Evolutionary conservation across 2,888 invertebrate species (phyloP).

Genomic region (Penaeus monodon): DNA sequence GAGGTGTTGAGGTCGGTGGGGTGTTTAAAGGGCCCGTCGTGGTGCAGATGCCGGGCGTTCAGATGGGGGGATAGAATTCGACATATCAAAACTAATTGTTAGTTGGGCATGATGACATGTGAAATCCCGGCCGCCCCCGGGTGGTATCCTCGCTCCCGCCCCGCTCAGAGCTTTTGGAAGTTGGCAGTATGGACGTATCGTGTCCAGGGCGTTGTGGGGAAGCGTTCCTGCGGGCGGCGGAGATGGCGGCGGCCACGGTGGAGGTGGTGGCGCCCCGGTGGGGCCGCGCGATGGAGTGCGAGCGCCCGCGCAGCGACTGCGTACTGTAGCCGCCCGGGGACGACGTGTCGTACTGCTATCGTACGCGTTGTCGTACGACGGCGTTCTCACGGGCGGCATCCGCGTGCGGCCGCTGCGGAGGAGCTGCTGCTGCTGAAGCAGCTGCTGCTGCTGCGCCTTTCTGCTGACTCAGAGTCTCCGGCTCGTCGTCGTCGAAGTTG

Average conservation of each 20-base stretch:
- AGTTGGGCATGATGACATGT: conserved; percentile 83
- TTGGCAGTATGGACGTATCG: conserved; percentile 78
- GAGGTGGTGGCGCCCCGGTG: conserved; percentile 56
- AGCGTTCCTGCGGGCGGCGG: conserved; percentile 59
- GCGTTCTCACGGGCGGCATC: conserved; percentile 35
- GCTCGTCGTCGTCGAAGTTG: conserved; percentile 58
- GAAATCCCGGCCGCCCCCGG: conserved; percentile 47
- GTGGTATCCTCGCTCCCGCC: conserved; percentile 75
- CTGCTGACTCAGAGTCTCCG: conserved; percentile 27
- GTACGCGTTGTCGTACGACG: conserved; percentile 39
- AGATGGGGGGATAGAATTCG: conserved; percentile 77
- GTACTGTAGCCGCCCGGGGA: conserved; percentile 32
- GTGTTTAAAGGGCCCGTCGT: background rate
- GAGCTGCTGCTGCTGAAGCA: conserved; percentile 35
- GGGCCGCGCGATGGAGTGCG: conserved; percentile 42
- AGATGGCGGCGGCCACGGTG: conserved; percentile 60
- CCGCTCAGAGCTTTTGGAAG: conserved; percentile 90
- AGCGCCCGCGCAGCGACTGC: conserved; percentile 57
- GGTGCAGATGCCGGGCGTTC: background rate
- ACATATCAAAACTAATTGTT: conserved; percentile 95
- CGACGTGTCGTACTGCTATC: conserved; percentile 28
- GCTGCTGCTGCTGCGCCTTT: conserved; percentile 43
- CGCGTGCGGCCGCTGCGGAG: conserved; percentile 25
- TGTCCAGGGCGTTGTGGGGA: conserved; percentile 64
- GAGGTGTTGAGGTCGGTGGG: background rate